phyloP scores from a whole-genome alignment of 2,797 vertebrate genomes.

The Hypotaenidia philippensis region DNA sequence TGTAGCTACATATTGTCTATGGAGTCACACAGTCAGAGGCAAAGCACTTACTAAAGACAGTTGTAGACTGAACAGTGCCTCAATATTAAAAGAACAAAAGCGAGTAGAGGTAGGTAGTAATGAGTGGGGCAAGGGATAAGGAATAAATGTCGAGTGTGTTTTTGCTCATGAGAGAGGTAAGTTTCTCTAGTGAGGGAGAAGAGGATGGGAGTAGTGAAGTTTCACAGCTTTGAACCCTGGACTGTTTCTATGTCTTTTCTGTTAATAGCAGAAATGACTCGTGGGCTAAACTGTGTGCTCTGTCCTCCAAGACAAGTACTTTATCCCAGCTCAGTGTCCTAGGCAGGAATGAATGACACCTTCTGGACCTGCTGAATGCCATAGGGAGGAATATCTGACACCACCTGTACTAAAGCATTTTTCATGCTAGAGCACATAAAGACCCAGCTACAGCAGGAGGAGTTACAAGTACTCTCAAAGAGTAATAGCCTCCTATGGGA shows the following conservation, averaged over 20 bases:
- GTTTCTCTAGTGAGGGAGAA: not conserved
- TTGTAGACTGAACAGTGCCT: not conserved
- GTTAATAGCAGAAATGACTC: not conserved
- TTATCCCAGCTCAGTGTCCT: not conserved
- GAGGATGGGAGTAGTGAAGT: not conserved
- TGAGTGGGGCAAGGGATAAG: not conserved
- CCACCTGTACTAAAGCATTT: not conserved
- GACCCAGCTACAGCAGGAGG: not conserved
- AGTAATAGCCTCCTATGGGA: not conserved
- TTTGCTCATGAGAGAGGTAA: not conserved
- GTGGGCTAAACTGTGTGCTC: not conserved
- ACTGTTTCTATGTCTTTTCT: not conserved
- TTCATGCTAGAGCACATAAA: not conserved
- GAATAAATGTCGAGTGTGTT: not conserved
- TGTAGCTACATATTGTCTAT: fast-evolving
- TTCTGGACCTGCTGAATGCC: not conserved
- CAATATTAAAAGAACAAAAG: not conserved
- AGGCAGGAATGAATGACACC: not conserved
- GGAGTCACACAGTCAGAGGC: fast-evolving
- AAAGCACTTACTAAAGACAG: not conserved
- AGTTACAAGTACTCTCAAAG: not conserved
- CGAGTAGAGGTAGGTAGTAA: not conserved
- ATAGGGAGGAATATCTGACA: not conserved
- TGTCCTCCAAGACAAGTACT: not conserved
- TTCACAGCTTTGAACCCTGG: not conserved